Evolutionary conservation across 2,797 vertebrate species (phyloP), one percentile per base, ranked within the genome.

Genomic region (Urophycis tenuis): DNA sequence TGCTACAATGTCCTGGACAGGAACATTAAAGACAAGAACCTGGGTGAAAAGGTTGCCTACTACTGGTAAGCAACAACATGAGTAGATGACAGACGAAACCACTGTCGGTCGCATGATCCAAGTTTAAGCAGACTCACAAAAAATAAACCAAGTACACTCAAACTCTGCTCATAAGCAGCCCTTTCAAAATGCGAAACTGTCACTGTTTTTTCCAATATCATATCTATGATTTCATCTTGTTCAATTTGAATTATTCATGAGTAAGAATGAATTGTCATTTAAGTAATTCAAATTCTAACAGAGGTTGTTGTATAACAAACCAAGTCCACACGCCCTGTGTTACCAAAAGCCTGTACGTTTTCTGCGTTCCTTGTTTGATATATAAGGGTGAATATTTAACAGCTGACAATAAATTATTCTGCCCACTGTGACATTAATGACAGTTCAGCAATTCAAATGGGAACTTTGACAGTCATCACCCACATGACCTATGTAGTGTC

Each of bases 1-100:
- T 95, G 94, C 86, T 95, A 95, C 84, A 95, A 95, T 22, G 84
- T 94, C 76, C 85, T 95, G 80, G 94, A 95, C 89, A 88, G 93
- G 77, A 93, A 93, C 71, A 91, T 95, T 72, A 84, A 53, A 71
- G 93, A 94, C 72, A 89, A 81, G 78, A 93, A 89, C 75, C 89
- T 94, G 14, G 92, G 92, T 22, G 91, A 93, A 32, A 93, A 91
- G 85, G 92, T 94, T 77, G 94, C 94, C 64, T 95, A 86, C 83
- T 92, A 92, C 91, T 95, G 94, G 94, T 95, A 92, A 94, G 90
- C 60, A 11, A 19, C 30, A 74, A 45, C 35, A n/a, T 77, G 53
- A 6, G 22, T 73, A 34, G 36, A 12, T 10, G 36, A 41, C 17
- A 35, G 64, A 30, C 41, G 77, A 72, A 83, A 75, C 74, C 2